Evolutionary conservation across 2,113 vertebrate species (phyloP), one percentile per base, ranked within the genome.

Genomic region (Varanus salvator): DNA sequence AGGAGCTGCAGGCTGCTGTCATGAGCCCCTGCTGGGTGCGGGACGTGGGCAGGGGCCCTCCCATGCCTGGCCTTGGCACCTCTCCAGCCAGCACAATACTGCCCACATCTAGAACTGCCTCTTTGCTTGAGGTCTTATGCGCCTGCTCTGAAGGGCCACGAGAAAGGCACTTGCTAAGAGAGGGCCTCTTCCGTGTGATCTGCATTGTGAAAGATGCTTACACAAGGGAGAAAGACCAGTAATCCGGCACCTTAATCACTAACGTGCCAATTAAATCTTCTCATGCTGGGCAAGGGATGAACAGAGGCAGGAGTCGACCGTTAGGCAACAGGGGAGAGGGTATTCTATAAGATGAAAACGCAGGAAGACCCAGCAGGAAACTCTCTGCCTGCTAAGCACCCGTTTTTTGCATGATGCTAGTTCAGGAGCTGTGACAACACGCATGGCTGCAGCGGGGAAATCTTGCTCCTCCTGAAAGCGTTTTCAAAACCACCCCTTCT

Each of bases 211-310:
- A 87, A 38, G 57, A 31, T 2, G 12, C 15, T 66, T 48, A 12
- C 9, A 19, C 25, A 8, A 31, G 21, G 11, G n/a, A 50, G 34
- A 38, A 25, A 25, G 23, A 19, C 38, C 38, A 44, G 38, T 44
- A 44, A 44, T 3, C 38, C 3, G 54, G 12, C 27, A 54, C 17
- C 8, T 72, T 81, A 83, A 72, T 76, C 83, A 52, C 64, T 74
- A 90, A 74, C 7, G 44, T 0, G 66, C 74, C 85, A 92, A 90
- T 72, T 64, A 90, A 44, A n/a, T 38, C 8, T 87, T 31, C 31
- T 72, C 34, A 52, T 77, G 85, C 77, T 66, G 85, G 48, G 68
- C 69, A 64, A 78, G 74, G 66, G 60, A 71, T 25, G 54, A 74
- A 17, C 75, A 34, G 52, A 21, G 77, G 6, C 12, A 23, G 34